Base-by-base conservation (phyloP, 2,797 vertebrate species). In the Austrolebias charrua region DNA sequence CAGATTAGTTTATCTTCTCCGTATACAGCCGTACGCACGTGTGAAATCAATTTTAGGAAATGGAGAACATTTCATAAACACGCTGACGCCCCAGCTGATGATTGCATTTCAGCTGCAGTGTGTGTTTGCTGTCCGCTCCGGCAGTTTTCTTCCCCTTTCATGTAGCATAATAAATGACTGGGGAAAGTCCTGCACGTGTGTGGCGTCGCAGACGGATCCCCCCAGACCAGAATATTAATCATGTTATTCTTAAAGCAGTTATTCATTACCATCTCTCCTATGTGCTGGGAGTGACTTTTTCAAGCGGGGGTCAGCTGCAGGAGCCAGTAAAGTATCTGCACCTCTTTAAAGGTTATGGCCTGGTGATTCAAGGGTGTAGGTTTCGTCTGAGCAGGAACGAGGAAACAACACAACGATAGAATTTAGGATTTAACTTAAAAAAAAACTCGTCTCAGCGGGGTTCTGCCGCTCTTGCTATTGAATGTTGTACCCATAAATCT, bases 401-500 rank as follows among this genome's bases (percentile, higher is more conserved):
- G 73, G 83, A 82, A 83, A 78, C 12, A n/a, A 74, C 78, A 76
- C 82, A 72, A 85, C 74, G 73, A 52, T 53, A 74, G 76, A 82
- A 79, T 71, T 78, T 53, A 72, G 78, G 74, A 83, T 74, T 71
- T 48, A 69, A 85, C 80, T 70, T 63, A 75, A 78, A 33, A 82
- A 74, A 76, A 76, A 73, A 45, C 38, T 48, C 8, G 14, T 87
- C 88, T 78, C 76, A 2, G 2, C 53, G 67, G 80, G 82, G 45
- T 61, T 47, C 9, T 68, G 74, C 63, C 67, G 47, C 61, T 76
- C 70, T 57, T 72, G 69, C 83, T 69, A 73, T 72, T 77, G 70
- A 83, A 83, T 79, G 80, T 85, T 75, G 71, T 50, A 71, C 46
- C 61, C 74, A 81, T 90, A 86, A 87, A 88, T 88, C 85, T 80